phyloP scores from a whole-genome alignment of 2,888 invertebrate genomes.

The Drosophila setosimentum region DNA sequence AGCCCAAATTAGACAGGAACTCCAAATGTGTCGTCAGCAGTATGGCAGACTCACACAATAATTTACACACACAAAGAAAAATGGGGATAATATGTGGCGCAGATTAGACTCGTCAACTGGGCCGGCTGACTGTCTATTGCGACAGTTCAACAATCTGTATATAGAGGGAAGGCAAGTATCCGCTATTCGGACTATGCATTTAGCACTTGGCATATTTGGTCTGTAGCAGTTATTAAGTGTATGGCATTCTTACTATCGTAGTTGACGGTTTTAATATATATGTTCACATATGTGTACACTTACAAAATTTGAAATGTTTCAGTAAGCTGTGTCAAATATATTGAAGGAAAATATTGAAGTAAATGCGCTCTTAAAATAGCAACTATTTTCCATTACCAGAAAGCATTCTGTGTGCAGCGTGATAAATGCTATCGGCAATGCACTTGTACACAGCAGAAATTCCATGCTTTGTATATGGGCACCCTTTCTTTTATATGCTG shows the following conservation, averaged over 20 bases:
- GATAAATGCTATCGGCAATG: slow-evolving; percentile 27
- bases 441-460: slow-evolving; percentile 43
- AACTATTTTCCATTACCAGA: slow-evolving; percentile 20
- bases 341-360: slow-evolving; percentile 4
- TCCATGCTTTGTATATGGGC: slow-evolving; percentile 4
- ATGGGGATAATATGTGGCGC: slow-evolving; percentile 47
- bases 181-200: slow-evolving; percentile 3
- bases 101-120: slow-evolving; percentile 52
- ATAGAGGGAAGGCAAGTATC: slow-evolving; percentile 36
- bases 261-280: slow-evolving; percentile 6
- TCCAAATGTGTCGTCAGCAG: slow-evolving; percentile 41
- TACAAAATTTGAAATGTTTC: slow-evolving; percentile 11
- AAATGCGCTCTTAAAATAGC: slow-evolving; percentile 19
- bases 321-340: neutral
- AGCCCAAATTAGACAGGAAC: slow-evolving; percentile 54
- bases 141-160: slow-evolving; percentile 72
- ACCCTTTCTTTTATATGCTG: neutral
- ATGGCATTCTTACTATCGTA: slow-evolving; percentile 21
- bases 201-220: neutral
- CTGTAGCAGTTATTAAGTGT: neutral
- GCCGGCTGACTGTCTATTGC: slow-evolving; percentile 45
- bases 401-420: slow-evolving; percentile 5
- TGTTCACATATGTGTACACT: neutral
- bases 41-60: slow-evolving; percentile 30
- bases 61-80: slow-evolving; percentile 13